A percentile compares a stretch with the other conserved stretches of the same genome.
These are phyloP conservation scores for Enchytraeus crypticus DNA, from an alignment of 2,888 invertebrate species.

Conservation along the genomic window DNA sequence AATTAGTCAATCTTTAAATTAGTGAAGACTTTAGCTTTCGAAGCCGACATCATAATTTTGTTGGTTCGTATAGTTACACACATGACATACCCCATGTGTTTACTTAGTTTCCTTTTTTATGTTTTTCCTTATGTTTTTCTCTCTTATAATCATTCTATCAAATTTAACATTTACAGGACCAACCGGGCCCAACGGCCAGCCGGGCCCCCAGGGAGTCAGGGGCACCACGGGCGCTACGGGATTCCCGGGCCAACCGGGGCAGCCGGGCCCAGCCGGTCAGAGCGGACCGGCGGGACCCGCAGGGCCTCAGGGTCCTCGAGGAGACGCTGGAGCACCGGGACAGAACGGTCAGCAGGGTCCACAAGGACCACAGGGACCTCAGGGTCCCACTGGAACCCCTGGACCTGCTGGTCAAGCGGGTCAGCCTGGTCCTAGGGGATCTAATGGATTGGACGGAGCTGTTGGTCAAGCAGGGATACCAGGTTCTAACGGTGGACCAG, in stretches of 20 bases:
- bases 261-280: background rate
- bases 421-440: background rate
- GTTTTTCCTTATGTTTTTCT: no score
- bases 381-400: slow-evolving; percentile 14
- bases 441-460: background rate
- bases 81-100: no score
- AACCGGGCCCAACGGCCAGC: slow-evolving; percentile 16
- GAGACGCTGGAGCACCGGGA: slow-evolving; percentile 14
- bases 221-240: slow-evolving; percentile 14
- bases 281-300: background rate
- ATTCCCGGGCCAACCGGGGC: slow-evolving; percentile 8
- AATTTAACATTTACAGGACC: no score
- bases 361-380: slow-evolving; percentile 57
- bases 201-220: slow-evolving; percentile 12
- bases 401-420: background rate
- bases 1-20: no score
- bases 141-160: no score
- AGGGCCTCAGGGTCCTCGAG: slow-evolving; percentile 31
- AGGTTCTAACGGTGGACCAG: slow-evolving; percentile 8
- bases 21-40: no score
- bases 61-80: no score
- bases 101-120: no score
- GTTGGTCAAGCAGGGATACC: background rate
- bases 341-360: slow-evolving; percentile 9
- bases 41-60: no score